A percentile compares a stretch with the other conserved stretches of the same genome.
phyloP scores from a whole-genome alignment of 2,113 vertebrate species.

The Ailurus styani region DNA sequence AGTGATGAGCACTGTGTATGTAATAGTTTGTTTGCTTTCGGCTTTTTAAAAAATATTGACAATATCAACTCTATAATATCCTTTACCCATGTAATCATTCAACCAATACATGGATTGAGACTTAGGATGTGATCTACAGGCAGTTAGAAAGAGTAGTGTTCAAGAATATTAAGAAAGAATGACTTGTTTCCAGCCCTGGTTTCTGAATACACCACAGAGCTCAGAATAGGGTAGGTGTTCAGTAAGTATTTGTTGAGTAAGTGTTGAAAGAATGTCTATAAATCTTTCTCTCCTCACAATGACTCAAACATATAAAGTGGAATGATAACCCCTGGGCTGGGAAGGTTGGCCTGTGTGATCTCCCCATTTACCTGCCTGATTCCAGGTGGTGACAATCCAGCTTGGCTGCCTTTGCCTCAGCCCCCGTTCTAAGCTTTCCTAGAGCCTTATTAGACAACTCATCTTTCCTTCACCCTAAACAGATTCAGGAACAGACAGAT shows the following conservation, averaged over 20 bases:
- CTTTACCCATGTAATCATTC: background rate
- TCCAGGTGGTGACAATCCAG: background rate
- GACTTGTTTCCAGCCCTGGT: background rate
- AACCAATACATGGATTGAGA: slow-evolving; percentile 19
- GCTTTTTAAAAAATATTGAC: background rate
- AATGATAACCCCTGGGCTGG: slow-evolving; percentile 52
- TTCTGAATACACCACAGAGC: slow-evolving; percentile 8
- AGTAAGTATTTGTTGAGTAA: slow-evolving; percentile 62
- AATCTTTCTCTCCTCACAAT: slow-evolving; percentile 54
- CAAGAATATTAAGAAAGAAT: background rate
- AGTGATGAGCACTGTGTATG: background rate
- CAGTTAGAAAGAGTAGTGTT: slow-evolving; percentile 8
- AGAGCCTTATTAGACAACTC: background rate
- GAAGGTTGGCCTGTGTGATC: background rate
- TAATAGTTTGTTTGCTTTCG: background rate
- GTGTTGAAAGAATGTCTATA: slow-evolving; percentile 61
- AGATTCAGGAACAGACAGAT: background rate
- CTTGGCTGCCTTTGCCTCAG: background rate
- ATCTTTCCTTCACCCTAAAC: background rate
- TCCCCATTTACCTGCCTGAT: background rate
- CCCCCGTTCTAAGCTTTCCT: background rate
- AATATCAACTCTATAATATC: background rate
- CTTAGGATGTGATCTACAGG: background rate
- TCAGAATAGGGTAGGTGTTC: slow-evolving; percentile 50
- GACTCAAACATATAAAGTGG: slow-evolving; percentile 29